Conservation (phyloP, 1,140 invertebrate species). For the Drosophila subobscura region DNA sequence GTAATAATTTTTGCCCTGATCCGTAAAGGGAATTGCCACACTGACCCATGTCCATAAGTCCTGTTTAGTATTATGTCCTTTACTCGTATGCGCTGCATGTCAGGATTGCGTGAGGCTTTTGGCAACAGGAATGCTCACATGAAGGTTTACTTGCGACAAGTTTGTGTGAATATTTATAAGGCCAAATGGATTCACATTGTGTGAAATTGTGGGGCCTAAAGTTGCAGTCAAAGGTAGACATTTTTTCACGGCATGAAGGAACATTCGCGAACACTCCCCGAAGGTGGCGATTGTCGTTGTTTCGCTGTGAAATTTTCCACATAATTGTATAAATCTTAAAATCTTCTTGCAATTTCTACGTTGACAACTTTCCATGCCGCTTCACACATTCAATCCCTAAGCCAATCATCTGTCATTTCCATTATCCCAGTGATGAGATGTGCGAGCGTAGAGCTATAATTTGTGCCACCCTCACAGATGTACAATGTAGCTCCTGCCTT, state of each 20-base stretch:
- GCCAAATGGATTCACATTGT: constrained; percentile 8
- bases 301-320: no score
- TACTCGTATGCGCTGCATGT: neutral
- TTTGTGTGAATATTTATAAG: constrained; percentile 8
- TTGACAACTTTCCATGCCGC: neutral
- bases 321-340: no score
- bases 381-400: neutral
- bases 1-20: constrained; percentile 47
- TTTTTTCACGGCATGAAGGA: no score
- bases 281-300: no score
- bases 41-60: constrained; percentile 41
- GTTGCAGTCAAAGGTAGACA: no score
- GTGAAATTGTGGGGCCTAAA: neutral
- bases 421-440: constrained; percentile 12
- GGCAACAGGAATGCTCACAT: neutral
- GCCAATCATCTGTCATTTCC: constrained; percentile 38
- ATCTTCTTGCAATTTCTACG: no score
- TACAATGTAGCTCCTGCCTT: neutral
- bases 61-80: constrained; percentile 9
- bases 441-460: constrained; percentile 30
- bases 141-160: neutral
- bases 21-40: constrained; percentile 34
- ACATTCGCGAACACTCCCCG: no score
- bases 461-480: constrained; percentile 4
- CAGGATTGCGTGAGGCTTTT: constrained; percentile 13